These are phyloP conservation scores for Dioctria rufipes DNA, from an alignment of 2,888 invertebrate species.

Conservation along the genomic window DNA sequence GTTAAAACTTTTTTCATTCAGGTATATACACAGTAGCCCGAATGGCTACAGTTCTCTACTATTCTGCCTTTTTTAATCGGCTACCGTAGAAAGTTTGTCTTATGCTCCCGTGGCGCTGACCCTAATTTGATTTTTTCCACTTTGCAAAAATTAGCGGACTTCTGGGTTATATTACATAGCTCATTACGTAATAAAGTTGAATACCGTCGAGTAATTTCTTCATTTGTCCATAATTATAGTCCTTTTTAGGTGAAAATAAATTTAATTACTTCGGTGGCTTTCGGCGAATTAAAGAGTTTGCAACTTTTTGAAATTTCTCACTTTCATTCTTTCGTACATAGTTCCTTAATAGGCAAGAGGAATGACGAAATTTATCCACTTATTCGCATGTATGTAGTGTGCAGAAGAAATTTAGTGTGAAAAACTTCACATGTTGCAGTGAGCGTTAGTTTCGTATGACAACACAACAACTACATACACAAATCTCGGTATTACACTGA, in stretches of 20 bases:
- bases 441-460: too few relatives aligned
- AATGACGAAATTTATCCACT: too few relatives aligned
- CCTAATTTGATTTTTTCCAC: constrained; percentile 43
- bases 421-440: too few relatives aligned
- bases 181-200: constrained; percentile 26
- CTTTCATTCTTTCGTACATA: too few relatives aligned
- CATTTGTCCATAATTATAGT: constrained; percentile 26
- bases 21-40: neutral
- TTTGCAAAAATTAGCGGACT: constrained; percentile 32
- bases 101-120: constrained; percentile 21
- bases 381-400: too few relatives aligned
- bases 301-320: neutral
- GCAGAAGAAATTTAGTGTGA: too few relatives aligned
- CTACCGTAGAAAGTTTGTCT: constrained; percentile 24
- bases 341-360: too few relatives aligned
- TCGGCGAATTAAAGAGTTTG: neutral
- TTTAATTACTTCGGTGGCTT: constrained; percentile 11
- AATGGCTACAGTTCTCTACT: neutral
- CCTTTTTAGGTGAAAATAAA: constrained; percentile 28
- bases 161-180: constrained; percentile 12
- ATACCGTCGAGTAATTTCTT: constrained; percentile 17
- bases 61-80: constrained; percentile 18
- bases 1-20: constrained; percentile 39
- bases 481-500: too few relatives aligned
- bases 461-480: too few relatives aligned